Percentiles rank a stretch among this genome's conserved stretches.
Conservation (phyloP, 2,113 vertebrate genomes). For the Heliornis fulica region DNA sequence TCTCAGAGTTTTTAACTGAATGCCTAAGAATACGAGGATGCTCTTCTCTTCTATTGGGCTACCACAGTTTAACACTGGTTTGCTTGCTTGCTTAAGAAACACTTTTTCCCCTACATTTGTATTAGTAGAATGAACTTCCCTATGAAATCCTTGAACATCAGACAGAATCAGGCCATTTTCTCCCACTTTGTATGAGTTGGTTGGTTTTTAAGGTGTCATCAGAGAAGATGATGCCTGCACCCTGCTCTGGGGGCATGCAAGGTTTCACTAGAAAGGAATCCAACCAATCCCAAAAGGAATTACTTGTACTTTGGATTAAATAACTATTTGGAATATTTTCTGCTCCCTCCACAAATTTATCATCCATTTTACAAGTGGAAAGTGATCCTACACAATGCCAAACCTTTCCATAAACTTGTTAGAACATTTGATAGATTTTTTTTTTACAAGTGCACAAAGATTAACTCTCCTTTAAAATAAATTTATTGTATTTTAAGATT, state of each 20-base stretch:
- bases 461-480: neutral
- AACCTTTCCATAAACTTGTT: neutral
- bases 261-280: neutral
- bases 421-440: neutral
- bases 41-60: neutral
- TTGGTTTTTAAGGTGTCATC: neutral
- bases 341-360: neutral
- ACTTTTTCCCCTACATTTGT: neutral
- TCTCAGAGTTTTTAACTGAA: neutral
- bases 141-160: neutral
- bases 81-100: neutral
- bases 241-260: neutral
- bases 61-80: neutral
- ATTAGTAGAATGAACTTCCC: neutral
- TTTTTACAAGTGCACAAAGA: neutral
- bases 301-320: neutral
- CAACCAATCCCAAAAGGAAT: neutral
- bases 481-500: neutral
- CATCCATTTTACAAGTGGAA: neutral
- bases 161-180: neutral
- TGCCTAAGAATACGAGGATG: accelerated
- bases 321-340: neutral
- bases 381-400: neutral
- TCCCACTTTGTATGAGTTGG: neutral
- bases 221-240: neutral